Percentiles rank a stretch among this genome's conserved stretches.
These are phyloP conservation scores for Trichonephila clavata DNA, from an alignment of 1,140 invertebrate genomes.

Conservation along the genomic window DNA sequence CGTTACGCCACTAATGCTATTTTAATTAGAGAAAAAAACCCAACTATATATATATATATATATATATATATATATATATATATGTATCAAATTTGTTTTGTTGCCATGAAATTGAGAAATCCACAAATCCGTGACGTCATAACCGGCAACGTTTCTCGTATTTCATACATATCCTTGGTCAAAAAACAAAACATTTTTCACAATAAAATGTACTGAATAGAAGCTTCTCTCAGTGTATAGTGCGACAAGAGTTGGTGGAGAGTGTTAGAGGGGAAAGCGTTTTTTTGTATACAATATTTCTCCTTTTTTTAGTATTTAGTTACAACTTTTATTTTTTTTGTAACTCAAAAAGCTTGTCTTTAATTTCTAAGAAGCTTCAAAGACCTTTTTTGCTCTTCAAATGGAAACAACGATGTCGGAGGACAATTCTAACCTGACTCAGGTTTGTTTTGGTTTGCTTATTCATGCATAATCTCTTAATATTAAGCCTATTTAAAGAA, in stretches of 20 bases:
- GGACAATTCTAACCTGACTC: background rate
- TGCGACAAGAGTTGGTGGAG: background rate
- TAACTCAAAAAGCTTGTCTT: background rate
- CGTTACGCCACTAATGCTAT: no score
- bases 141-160: conserved; percentile 18
- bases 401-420: conserved; percentile 14
- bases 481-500: background rate
- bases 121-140: background rate
- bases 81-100: background rate
- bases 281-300: background rate
- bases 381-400: background rate
- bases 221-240: background rate
- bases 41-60: no score
- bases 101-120: background rate
- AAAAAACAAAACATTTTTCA: conserved; percentile 12
- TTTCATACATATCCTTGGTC: background rate
- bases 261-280: background rate
- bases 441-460: background rate
- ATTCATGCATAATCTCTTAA: background rate
- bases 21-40: no score
- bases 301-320: background rate
- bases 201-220: background rate
- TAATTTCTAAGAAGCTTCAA: background rate
- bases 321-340: background rate
- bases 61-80: no score